These are phyloP conservation scores for Tholera decimalis DNA, from an alignment of 2,888 invertebrate genomes.

Conservation along the genomic window DNA sequence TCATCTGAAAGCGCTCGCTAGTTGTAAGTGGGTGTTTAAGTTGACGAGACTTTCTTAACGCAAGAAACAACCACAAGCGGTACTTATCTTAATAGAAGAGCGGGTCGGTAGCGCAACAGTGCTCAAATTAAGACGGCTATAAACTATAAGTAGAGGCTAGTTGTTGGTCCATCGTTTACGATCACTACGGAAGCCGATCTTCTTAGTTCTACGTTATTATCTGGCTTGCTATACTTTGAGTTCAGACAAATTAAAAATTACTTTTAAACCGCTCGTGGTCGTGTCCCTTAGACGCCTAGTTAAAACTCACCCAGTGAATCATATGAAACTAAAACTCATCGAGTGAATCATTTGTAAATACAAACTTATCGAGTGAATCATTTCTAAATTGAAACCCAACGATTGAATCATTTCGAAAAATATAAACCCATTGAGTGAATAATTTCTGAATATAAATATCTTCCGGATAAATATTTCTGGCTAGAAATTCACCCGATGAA, in stretches of 20 bases:
- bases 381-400: too few species aligned
- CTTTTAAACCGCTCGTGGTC: background rate
- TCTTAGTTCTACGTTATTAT: conserved; percentile 23
- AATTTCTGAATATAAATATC: too few species aligned
- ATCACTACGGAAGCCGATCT: conserved; percentile 22
- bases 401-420: too few species aligned
- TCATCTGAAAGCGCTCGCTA: conserved; percentile 25
- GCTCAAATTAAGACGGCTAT: conserved; percentile 39
- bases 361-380: too few species aligned
- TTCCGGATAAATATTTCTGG: too few species aligned
- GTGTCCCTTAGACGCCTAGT: background rate
- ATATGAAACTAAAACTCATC: too few species aligned
- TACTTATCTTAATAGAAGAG: conserved; percentile 44
- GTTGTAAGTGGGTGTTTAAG: conserved; percentile 24
- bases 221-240: conserved; percentile 11
- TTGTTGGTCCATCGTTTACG: conserved; percentile 28
- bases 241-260: background rate
- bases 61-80: conserved; percentile 29
- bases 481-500: too few species aligned
- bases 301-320: conserved; percentile 1
- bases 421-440: too few species aligned
- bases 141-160: conserved; percentile 39
- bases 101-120: conserved; percentile 12
- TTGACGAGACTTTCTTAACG: conserved; percentile 21
- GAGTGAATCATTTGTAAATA: too few species aligned